Base-by-base conservation (phyloP, 2,113 vertebrate genomes). In the Pteruthius melanotis region DNA sequence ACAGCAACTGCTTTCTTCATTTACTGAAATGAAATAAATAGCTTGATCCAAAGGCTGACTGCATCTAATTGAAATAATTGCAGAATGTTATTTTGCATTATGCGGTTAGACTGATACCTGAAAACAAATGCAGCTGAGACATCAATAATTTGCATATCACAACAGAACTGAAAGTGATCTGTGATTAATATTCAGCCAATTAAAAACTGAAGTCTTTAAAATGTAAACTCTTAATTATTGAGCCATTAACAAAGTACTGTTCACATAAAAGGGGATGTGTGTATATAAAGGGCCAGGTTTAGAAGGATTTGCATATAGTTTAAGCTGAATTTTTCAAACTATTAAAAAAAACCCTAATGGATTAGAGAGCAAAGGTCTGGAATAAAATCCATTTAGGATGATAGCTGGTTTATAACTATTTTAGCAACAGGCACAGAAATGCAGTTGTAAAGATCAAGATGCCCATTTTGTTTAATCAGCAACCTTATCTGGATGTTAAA, bases 61-160 rank as follows among this genome's bases (percentile, higher is more conserved):
- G 61, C 83, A 93, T 94, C 86, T 94, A 96, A 96, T 91, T 93
- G 89, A 87, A 96, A 86, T 97, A 95, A 97, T 78, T 96, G 64
- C 83, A 71, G 68, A 83, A 75, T 65, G 64, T 77, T 97, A 66
- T 90, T 95, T 97, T 97, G 76, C 72, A 87, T 94, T 93, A 87
- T 80, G 84, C 8, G 3, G 50, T 30, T 90, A 89, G 83, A 72
- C 40, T 90, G 77, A 95, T 94, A 91, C 95, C 92, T 96, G 94
- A 94, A 97, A 96, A 94, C 84, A 95, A 94, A 70, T 70, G 54
- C 39, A 92, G 68, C 87, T 80, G 93, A 68, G 94, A 50, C 28
- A 93, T 81, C 88, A 76, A 89, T 75, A 83, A 96, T 97, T 96
- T 94, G 77, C 75, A 89, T 89, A 94, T 89, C 91, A 94, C 92